phyloP scores from a whole-genome alignment of 2,797 vertebrate species.

The Artibeus lituratus region DNA sequence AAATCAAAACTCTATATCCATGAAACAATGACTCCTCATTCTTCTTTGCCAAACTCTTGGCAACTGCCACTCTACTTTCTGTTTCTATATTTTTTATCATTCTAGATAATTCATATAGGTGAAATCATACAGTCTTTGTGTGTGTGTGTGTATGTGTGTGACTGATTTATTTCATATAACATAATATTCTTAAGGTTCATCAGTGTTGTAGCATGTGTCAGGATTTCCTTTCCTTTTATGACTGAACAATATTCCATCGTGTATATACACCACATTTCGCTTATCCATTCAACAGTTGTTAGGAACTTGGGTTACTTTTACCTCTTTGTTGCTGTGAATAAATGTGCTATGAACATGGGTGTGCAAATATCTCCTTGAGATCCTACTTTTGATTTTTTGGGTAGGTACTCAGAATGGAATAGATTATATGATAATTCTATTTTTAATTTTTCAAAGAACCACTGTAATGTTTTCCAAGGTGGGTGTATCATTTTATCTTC shows the following conservation, averaged over 20 bases:
- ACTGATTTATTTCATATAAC: neutral
- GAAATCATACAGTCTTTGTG: neutral
- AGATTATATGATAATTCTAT: neutral
- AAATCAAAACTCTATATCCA: neutral
- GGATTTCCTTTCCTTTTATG: neutral
- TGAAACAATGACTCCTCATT: neutral
- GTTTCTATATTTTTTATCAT: neutral
- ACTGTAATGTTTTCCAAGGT: neutral
- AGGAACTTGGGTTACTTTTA: neutral
- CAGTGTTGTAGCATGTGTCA: neutral
- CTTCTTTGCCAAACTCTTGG: neutral
- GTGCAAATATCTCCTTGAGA: neutral
- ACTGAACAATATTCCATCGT: neutral
- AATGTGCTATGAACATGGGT: neutral
- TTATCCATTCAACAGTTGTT: neutral
- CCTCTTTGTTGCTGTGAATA: neutral
- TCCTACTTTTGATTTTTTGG: neutral
- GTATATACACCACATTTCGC: neutral
- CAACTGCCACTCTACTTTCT: neutral
- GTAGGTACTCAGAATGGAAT: neutral
- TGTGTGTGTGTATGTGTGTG: too few relatives aligned
- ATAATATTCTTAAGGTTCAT: neutral
- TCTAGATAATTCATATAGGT: neutral
- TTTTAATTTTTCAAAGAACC: neutral
- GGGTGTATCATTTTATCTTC: neutral